These are phyloP conservation scores for Pituophis catenifer DNA, from an alignment of 2,113 vertebrate genomes.

Conservation along the genomic window DNA sequence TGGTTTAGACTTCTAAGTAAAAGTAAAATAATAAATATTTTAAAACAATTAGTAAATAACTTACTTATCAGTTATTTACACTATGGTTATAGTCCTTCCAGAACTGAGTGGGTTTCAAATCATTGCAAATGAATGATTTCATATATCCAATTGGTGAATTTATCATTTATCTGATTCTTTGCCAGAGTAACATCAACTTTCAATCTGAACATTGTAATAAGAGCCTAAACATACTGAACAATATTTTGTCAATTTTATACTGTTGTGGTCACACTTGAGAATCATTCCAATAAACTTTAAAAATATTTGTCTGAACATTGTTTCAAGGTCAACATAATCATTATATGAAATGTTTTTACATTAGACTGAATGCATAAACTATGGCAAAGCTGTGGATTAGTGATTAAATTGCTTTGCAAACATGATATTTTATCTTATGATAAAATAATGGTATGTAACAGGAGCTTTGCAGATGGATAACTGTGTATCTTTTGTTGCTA, in stretches of 20 bases:
- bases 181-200: neutral
- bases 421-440: constrained; percentile 22
- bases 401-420: constrained; percentile 17
- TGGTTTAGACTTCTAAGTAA: neutral
- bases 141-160: neutral
- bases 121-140: neutral
- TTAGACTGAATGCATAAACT: neutral
- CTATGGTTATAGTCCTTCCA: neutral
- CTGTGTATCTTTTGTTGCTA: constrained; percentile 25
- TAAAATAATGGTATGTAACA: constrained; percentile 26
- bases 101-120: neutral
- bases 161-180: neutral
- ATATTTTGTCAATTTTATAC: neutral
- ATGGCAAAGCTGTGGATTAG: neutral
- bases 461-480: constrained; percentile 8
- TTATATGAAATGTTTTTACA: neutral
- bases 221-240: neutral
- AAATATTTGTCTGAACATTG: neutral
- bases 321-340: neutral
- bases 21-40: neutral
- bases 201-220: neutral
- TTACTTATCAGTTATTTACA: neutral
- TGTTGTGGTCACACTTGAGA: neutral
- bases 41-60: neutral
- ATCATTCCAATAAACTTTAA: neutral